Evolutionary conservation across 2,888 invertebrate genomes (phyloP), one percentile per base, ranked within the genome.

Genomic region (Baccha elongata): DNA sequence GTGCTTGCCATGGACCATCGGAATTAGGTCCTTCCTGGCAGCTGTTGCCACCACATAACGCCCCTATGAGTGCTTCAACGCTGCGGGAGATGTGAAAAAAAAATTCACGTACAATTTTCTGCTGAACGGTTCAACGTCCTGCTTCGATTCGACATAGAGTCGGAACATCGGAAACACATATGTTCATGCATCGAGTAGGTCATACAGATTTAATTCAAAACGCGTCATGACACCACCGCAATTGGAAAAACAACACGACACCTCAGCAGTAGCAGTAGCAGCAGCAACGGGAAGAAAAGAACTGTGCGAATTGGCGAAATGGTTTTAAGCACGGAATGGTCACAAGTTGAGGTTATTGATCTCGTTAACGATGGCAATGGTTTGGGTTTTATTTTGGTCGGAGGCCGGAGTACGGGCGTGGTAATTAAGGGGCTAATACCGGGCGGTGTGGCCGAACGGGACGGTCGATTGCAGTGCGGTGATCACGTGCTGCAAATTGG

Each of bases 291-390:
- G 37, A 69, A 58, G 50, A 64, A 13, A 42, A 64, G 19, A 50
- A 50, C 13, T 73, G 62, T 72, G 8, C 46, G 64, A 65, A 55
- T 75, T 21, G 81, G 64, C 83, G 88, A 80, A 87, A 94, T 94
- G 94, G 94, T 94, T 94, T 94, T 99, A 92, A 98, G 97, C 92
- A 99, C 99, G 91, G 99, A 99, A 93, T 99, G 98, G 98, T 98
- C 98, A 88, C 99, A 99, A 93, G 98, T 99, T 91, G 99, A 99
- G 94, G 97, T 98, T 88, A 98, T 99, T 91, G 99, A 99, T 92
- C 94, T 99, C 88, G 94, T 96, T 87, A 99, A 99, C 91, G 99
- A 99, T 93, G 99, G 98, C 87, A 96, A 97, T 88, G 98, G 99
- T 67, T 94, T 99, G 87, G 99, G 99, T 85, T 99, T 99, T 92